phyloP scores from a whole-genome alignment of 2,113 vertebrate genomes.

The Vombatus ursinus region DNA sequence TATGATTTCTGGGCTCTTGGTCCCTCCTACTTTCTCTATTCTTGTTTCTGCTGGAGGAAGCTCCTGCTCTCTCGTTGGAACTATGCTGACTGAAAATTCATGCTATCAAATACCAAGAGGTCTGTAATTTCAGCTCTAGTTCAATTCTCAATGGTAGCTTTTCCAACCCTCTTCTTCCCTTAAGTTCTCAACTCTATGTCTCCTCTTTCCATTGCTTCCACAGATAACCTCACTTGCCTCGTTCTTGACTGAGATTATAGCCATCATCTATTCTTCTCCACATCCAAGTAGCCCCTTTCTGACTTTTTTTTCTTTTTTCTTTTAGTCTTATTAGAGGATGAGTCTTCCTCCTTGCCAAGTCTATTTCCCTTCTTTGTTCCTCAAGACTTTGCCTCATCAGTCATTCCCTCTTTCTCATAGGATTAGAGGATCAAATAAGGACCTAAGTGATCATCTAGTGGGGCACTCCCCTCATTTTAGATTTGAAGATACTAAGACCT shows the following conservation, averaged over 20 bases:
- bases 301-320: neutral
- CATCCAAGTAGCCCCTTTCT: neutral
- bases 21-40: neutral
- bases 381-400: neutral
- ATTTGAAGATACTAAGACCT: neutral
- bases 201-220: neutral
- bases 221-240: neutral
- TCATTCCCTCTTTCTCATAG: neutral
- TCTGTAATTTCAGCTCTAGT: neutral
- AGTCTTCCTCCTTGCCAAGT: neutral
- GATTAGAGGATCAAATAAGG: neutral
- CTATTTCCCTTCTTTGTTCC: neutral
- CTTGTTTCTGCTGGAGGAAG: neutral
- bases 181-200: neutral
- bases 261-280: neutral
- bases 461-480: neutral
- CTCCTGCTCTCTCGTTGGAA: neutral
- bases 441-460: neutral
- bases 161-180: neutral
- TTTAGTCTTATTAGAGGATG: neutral
- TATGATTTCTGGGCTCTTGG: neutral
- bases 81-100: neutral
- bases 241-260: neutral
- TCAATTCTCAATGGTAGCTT: neutral
- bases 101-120: neutral